Evolutionary conservation across 2,888 invertebrate species (phyloP).

Genomic region (Stenurella melanura): DNA sequence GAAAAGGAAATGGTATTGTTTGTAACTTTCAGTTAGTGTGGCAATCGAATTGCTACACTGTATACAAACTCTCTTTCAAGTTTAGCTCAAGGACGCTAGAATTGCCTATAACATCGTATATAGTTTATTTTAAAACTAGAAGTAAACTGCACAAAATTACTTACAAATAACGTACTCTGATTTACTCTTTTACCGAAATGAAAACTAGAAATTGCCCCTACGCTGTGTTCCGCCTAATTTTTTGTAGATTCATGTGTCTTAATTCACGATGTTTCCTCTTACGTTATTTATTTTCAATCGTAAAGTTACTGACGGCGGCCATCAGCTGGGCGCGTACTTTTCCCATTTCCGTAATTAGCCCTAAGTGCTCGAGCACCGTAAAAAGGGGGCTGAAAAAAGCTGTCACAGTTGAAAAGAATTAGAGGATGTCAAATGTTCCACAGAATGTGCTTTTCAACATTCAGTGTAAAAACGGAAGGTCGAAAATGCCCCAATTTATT

Average conservation of each 20-base stretch:
- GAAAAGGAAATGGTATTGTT: too few species aligned
- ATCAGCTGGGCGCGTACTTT: conserved; percentile 2
- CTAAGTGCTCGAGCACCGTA: conserved; percentile 16
- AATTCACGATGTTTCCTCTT: not conserved
- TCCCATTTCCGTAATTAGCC: conserved; percentile 14
- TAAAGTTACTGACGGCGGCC: not conserved
- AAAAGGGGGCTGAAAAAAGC: conserved; percentile 15
- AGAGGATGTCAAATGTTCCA: conserved; percentile 13
- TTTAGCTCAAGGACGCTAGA: too few species aligned
- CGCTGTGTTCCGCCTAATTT: not conserved
- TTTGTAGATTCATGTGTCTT: not conserved
- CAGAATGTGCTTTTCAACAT: not conserved
- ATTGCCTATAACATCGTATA: too few species aligned
- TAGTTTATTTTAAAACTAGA: too few species aligned
- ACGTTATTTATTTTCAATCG: not conserved
- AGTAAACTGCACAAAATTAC: too few species aligned
- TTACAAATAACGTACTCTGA: too few species aligned
- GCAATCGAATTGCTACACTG: too few species aligned
- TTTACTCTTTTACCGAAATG: not conserved
- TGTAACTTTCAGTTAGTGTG: too few species aligned
- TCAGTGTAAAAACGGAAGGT: not conserved
- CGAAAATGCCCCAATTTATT: not conserved
- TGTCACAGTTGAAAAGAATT: conserved; percentile 8
- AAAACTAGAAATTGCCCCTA: not conserved
- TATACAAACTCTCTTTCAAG: too few species aligned